Evolutionary conservation across 2,797 vertebrate species (phyloP), one percentile per base, ranked within the genome.

Genomic region (Helicolenus hilgendorfi): DNA sequence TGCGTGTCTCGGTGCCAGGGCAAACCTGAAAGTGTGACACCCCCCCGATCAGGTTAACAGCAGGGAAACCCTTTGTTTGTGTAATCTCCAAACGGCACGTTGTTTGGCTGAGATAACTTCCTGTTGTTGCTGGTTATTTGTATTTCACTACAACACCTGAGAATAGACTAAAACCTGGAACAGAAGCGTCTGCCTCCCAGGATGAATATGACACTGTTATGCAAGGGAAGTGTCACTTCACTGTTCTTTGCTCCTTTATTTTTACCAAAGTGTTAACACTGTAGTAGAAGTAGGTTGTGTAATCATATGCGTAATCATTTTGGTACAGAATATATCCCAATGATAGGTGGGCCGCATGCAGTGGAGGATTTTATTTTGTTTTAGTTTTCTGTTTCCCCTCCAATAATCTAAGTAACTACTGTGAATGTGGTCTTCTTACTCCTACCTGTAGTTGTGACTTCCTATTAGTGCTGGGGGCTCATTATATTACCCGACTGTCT

Each of bases 211-310:
- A 65, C 41, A 18, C 60, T 26, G 74, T 93, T 86, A 89, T 22
- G 67, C 68, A 92, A 81, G 10, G 4, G 1, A 78, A 70, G 80
- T 72, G 84, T 88, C 89, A 80, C 89, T 88, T 88, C 85, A 86
- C 79, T 41, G 35, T 80, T 88, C 75, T 75, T 45, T 49, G 81
- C 81, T 83, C 64, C 67, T 78, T 79, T 92, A 82, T 84, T 93
- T 92, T 90, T 88, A 93, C 85, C 81, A 78, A 72, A 84, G 86
- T 81, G 89, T 87, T 63, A 78, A 73, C 68, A 1, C 73, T 24
- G 86, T 56, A 86, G 68, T 72, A 72, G 53, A 89, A 87, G 87
- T 75, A 79, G 62, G 60, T 93, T 92, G 87, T 76, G 56, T 60
- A 92, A 94, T 79, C 68, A 36, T 49, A 53, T 81, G 81, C 41